Base-by-base conservation (phyloP, 2,888 invertebrate species). In the Xestia ashworthii region DNA sequence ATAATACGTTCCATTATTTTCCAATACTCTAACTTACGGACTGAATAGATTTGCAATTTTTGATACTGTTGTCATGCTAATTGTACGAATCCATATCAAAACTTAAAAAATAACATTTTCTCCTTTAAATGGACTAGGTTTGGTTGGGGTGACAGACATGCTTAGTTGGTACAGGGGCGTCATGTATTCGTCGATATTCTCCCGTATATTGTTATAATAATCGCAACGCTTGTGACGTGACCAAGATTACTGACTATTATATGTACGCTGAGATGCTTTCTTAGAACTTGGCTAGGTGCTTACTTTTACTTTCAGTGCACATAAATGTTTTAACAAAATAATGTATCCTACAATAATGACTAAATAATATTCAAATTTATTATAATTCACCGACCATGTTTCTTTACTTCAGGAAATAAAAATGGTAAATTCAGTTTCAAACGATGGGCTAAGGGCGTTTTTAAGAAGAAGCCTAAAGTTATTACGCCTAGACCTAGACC, bases 401-500 rank as follows among this genome's bases (percentile, higher is more conserved):
- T 53, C 19, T 66, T 19, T 73, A 67, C 70, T 75, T 25, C 81
- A 78, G 68, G 72, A 58, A 67, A 38, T 3, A 76, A 65, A n/a
- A 80, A 58, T 65, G 2, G 55, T 25, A 81, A 58, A 46, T 38
- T 53, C 5, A 38, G 22, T n/a, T 72, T 82, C 46, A 72, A 62
- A 3, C 19, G 38, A 50, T 84, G 76, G 81, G 19, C 80, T 58
- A 80, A 46, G 65, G 25, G 70, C 0, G 2, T 74, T 66, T 85
- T 86, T 71, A 76, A 60, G 25, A 84, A 69, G 58, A 69, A 80
- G 32, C 65, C 74, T 8, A 82, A 70, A 67, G 46, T 11, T 62
- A 81, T 69, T 19, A 14, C 58, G 14, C 76, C 80, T 3, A 77
- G 16, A 0, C 55, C 53, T 16, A 38, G 19, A 38, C 5, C 41